phyloP scores from a whole-genome alignment of 2,797 vertebrate genomes.

The Aplochiton taeniatus region DNA sequence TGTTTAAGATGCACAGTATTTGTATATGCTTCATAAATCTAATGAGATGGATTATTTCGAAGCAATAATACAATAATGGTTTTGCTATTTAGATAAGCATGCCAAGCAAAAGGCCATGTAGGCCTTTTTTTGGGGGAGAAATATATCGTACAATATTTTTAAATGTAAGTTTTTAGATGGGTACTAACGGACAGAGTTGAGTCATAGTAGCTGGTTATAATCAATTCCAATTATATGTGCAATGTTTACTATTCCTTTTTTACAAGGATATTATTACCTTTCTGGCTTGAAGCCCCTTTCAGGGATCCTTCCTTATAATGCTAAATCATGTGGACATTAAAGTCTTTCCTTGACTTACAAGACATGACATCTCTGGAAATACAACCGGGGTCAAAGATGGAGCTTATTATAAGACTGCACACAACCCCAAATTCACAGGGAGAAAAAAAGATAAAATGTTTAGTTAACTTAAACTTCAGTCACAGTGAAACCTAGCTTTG shows the following conservation, averaged over 20 bases:
- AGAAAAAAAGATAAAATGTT: not conserved
- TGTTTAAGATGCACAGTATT: too few relatives aligned
- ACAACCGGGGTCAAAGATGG: conserved; percentile 79
- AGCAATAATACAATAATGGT: too few relatives aligned
- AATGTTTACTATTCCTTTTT: conserved; percentile 65
- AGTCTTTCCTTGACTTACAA: conserved; percentile 76
- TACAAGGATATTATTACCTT: conserved; percentile 64
- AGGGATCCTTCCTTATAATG: conserved; percentile 57
- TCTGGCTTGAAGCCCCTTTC: conserved; percentile 57
- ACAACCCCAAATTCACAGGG: conserved; percentile 50
- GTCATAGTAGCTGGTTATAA: conserved; percentile 10
- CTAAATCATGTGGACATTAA: conserved; percentile 76
- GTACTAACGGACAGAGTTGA: not conserved
- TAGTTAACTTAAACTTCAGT: conserved; percentile 19
- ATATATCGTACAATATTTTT: not conserved
- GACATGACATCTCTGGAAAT: conserved; percentile 78
- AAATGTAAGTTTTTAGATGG: not conserved
- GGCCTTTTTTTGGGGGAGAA: conserved; percentile 3
- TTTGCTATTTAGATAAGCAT: too few relatives aligned
- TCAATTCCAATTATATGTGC: conserved; percentile 44
- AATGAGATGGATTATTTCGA: too few relatives aligned
- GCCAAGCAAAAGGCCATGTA: too few relatives aligned
- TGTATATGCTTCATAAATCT: too few relatives aligned
- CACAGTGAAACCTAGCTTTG: conserved; percentile 11
- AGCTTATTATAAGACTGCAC: conserved; percentile 78